Percentiles rank a stretch among this genome's conserved stretches.
These are phyloP conservation scores for Melanargia galathea DNA, from an alignment of 2,888 invertebrate species.

Conservation along the genomic window DNA sequence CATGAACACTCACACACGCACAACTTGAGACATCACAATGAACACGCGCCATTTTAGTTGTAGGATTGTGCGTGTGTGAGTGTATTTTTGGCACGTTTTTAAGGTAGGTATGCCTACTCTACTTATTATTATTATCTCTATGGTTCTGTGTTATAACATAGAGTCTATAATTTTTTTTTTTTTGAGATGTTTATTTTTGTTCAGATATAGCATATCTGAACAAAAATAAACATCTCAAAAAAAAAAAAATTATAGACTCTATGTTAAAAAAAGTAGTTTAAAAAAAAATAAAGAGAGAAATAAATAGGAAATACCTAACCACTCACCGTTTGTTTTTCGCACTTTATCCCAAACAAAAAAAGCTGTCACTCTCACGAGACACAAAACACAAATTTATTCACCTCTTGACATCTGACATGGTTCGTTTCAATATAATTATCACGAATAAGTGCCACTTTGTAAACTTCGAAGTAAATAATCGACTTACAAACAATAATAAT, in stretches of 20 bases:
- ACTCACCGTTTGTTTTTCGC: slow-evolving; percentile 77
- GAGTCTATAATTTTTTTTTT: neutral
- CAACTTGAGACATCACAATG: too few species aligned
- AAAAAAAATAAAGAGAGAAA: slow-evolving; percentile 10
- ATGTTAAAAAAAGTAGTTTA: neutral
- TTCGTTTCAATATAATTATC: slow-evolving; percentile 58
- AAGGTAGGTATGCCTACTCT: too few species aligned
- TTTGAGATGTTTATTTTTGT: too few species aligned
- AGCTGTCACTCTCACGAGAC: slow-evolving; percentile 77
- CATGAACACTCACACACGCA: too few species aligned
- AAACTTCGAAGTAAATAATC: slow-evolving; percentile 63
- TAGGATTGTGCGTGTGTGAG: too few species aligned
- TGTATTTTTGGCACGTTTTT: too few species aligned
- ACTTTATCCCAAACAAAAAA: slow-evolving; percentile 78
- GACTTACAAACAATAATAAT: slow-evolving; percentile 76
- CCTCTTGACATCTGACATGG: slow-evolving; percentile 81
- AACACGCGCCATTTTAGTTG: too few species aligned
- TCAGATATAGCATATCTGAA: too few species aligned
- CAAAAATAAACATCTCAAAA: too few species aligned
- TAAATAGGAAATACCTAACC: slow-evolving; percentile 53
- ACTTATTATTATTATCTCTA: too few species aligned
- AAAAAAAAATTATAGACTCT: neutral
- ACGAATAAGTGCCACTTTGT: slow-evolving; percentile 66
- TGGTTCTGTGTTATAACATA: too few species aligned
- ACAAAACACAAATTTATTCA: slow-evolving; percentile 76